A percentile compares a stretch with the other conserved stretches of the same genome.
These are phyloP conservation scores for Psilanteris sp. DNA, from an alignment of 1,140 invertebrate genomes.

Conservation along the genomic window DNA sequence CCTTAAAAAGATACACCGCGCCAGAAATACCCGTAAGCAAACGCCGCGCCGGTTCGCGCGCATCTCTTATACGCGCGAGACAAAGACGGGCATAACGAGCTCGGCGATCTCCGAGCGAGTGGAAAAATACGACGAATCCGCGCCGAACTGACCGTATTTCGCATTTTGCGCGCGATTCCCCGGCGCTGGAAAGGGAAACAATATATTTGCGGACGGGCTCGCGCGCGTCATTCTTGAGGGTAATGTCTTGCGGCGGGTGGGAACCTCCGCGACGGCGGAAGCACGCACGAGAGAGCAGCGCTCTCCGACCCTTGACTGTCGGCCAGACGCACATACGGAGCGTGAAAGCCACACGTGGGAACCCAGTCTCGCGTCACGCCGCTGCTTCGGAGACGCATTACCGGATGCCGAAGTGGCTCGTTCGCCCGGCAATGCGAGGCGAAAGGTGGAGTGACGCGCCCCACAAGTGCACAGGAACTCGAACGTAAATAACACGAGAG, in stretches of 20 bases:
- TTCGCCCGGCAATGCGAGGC: conserved; percentile 36
- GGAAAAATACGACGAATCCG: conserved; percentile 3
- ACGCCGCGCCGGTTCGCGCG: no score
- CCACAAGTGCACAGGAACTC: conserved; percentile 53
- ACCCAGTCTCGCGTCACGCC: conserved; percentile 50
- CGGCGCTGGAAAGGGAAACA: conserved; percentile 25
- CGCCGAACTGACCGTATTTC: conserved; percentile 2
- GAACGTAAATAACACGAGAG: conserved; percentile 53
- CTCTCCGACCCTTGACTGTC: conserved; percentile 69
- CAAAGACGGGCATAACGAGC: no score
- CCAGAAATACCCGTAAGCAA: no score
- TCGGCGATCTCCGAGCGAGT: no score
- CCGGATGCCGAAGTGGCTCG: conserved; percentile 58
- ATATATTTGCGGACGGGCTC: conserved; percentile 10
- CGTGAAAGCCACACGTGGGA: conserved; percentile 67
- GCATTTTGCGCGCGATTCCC: conserved; percentile 28
- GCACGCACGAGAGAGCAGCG: conserved; percentile 71
- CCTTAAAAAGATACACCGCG: no score
- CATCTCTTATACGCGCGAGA: no score
- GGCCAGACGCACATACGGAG: conserved; percentile 56
- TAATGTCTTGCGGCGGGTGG: conserved; percentile 63
- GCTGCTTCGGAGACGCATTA: conserved; percentile 55
- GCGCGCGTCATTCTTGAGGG: conserved; percentile 25
- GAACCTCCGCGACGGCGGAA: conserved; percentile 66
- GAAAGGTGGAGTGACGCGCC: conserved; percentile 44